Evolutionary conservation across 1,140 invertebrate species (phyloP).

Genomic region (Melanaphis sacchari): DNA sequence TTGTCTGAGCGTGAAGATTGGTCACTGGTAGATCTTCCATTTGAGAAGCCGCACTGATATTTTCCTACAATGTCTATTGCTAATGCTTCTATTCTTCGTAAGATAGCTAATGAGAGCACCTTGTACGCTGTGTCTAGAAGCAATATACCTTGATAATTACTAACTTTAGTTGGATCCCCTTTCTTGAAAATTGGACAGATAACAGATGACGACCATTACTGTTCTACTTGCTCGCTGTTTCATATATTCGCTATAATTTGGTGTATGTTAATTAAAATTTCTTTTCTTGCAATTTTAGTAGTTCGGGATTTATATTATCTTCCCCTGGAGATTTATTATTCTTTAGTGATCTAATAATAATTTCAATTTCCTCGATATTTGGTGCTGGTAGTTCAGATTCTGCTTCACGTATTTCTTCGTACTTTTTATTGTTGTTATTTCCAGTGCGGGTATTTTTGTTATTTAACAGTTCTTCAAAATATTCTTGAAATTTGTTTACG

Average conservation of each 20-base stretch:
- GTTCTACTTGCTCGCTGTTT: neutral
- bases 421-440: neutral
- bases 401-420: neutral
- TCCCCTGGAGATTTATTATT: too few relatives aligned
- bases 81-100: neutral
- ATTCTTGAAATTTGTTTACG: constrained; percentile 32
- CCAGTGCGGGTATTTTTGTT: constrained; percentile 22
- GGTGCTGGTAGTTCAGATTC: constrained; percentile 10
- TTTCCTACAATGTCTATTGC: neutral
- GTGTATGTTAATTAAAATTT: too few relatives aligned
- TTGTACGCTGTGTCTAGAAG: neutral
- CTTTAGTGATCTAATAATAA: neutral
- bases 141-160: neutral
- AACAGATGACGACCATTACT: neutral
- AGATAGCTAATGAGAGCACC: neutral
- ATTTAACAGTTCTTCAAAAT: constrained; percentile 23
- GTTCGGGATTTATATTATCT: too few relatives aligned
- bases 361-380: constrained; percentile 39
- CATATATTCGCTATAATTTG: neutral
- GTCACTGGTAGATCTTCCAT: neutral
- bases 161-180: too few relatives aligned
- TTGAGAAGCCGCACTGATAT: neutral
- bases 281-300: too few relatives aligned
- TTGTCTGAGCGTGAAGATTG: too few relatives aligned
- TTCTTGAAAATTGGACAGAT: too few relatives aligned